A percentile compares a stretch with the other conserved stretches of the same genome.
Evolutionary conservation across 2,888 invertebrate species (phyloP).

Genomic region (Zaprionus bogoriensis): DNA sequence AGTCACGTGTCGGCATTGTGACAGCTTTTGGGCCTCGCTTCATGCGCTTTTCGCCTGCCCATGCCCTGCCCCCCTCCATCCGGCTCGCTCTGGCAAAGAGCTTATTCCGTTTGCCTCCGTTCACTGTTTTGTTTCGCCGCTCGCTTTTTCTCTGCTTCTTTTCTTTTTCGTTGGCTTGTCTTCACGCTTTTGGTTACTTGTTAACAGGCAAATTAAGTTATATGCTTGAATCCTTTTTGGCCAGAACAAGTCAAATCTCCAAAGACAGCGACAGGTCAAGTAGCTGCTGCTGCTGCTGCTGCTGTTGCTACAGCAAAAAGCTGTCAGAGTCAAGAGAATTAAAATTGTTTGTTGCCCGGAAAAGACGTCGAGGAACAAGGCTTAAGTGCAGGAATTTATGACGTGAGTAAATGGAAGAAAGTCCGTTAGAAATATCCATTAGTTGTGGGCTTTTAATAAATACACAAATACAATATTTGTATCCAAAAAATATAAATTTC

Average conservation of each 20-base stretch:
- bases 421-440: no score
- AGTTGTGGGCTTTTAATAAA: no score
- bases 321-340: neutral
- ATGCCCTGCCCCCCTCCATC: neutral
- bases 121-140: constrained; percentile 8
- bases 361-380: no score
- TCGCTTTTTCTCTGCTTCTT: constrained; percentile 17
- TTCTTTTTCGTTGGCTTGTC: no score
- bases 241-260: neutral
- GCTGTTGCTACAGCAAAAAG: neutral
- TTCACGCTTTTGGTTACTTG: constrained; percentile 51
- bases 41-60: neutral
- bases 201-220: constrained; percentile 68
- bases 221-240: constrained; percentile 42
- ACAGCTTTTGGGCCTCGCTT: constrained; percentile 2
- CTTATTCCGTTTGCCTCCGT: neutral
- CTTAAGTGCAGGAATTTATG: no score
- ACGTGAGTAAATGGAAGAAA: no score
- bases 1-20: constrained; percentile 23
- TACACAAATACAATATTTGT: no score
- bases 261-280: constrained; percentile 11
- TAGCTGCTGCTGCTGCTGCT: no score
- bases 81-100: neutral
- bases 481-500: no score
- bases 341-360: no score